A percentile compares a stretch with the other conserved stretches of the same genome.
Conservation (phyloP, 1,140 invertebrate species). For the Caenorhabditis tropicalis region DNA sequence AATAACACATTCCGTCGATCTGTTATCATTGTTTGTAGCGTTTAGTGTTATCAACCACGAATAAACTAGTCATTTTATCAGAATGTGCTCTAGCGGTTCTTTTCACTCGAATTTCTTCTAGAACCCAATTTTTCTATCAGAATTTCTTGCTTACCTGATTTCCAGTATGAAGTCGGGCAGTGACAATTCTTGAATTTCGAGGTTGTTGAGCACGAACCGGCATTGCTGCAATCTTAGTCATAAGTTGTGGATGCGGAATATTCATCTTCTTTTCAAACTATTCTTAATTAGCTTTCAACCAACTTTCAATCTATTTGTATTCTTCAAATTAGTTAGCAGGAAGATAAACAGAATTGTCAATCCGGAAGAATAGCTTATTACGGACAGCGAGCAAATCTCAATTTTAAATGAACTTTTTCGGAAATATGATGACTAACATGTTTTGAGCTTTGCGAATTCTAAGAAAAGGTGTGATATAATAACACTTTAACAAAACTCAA, state of each 20-base stretch:
- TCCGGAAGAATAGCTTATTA: background rate
- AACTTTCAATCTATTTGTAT: background rate
- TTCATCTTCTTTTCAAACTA: background rate
- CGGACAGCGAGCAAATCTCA: background rate
- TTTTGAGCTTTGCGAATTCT: background rate
- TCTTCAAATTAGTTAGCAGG: background rate
- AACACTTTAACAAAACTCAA: background rate
- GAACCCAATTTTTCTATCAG: background rate
- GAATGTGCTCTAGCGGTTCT: background rate
- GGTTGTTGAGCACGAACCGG: background rate
- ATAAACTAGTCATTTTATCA: background rate
- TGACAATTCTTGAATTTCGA: background rate
- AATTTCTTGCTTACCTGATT: slow-evolving; percentile 21
- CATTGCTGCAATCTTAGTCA: slow-evolving; percentile 27
- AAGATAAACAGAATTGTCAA: background rate
- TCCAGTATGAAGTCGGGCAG: background rate
- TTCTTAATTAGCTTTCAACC: background rate
- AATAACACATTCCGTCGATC: slow-evolving; percentile 23
- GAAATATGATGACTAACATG: background rate
- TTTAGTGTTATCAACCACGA: slow-evolving; percentile 10
- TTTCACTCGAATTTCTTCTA: background rate
- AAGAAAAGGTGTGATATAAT: background rate
- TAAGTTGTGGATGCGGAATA: background rate
- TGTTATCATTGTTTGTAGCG: slow-evolving; percentile 30
- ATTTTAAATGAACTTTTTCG: background rate